Evolutionary conservation across 2,797 vertebrate genomes (phyloP).

Genomic region (Decapterus maruadsi): DNA sequence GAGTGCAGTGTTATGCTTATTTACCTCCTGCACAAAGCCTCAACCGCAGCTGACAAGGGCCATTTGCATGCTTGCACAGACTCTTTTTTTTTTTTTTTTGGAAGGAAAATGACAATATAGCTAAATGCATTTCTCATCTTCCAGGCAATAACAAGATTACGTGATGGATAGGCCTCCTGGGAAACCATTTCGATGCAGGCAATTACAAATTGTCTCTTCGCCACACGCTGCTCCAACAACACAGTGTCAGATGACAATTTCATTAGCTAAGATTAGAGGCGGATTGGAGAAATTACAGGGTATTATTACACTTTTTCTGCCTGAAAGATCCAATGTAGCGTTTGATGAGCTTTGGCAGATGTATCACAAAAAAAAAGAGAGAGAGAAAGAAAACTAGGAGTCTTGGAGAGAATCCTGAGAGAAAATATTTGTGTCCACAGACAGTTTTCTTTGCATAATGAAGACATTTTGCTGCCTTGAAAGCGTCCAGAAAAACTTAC

Average conservation of each 20-base stretch:
- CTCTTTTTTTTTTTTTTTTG: slow-evolving; percentile 54
- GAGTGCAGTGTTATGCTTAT: slow-evolving; percentile 43
- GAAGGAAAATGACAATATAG: slow-evolving; percentile 75
- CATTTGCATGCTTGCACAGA: slow-evolving; percentile 61
- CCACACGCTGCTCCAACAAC: slow-evolving; percentile 65
- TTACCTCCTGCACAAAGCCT: slow-evolving; percentile 50
- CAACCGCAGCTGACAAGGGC: slow-evolving; percentile 57
- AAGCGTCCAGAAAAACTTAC: not conserved
- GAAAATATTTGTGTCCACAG: slow-evolving; percentile 17
- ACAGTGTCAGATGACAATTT: slow-evolving; percentile 83
- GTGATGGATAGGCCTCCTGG: slow-evolving; percentile 78
- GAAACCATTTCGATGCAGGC: slow-evolving; percentile 71
- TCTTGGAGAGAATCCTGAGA: slow-evolving; percentile 61
- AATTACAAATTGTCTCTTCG: slow-evolving; percentile 79
- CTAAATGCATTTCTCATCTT: slow-evolving; percentile 73
- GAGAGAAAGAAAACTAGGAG: slow-evolving; percentile 37
- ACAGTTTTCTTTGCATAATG: not conserved
- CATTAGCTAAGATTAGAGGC: slow-evolving; percentile 84
- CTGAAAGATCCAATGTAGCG: slow-evolving; percentile 63
- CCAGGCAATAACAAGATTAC: slow-evolving; percentile 81
- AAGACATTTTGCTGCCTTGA: not conserved
- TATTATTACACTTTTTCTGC: slow-evolving; percentile 78
- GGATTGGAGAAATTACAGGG: slow-evolving; percentile 76
- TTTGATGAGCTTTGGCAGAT: slow-evolving; percentile 75
- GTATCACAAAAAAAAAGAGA: slow-evolving; percentile 33